Conservation (phyloP, 2,888 invertebrate genomes). For the Blastobasis adustella region DNA sequence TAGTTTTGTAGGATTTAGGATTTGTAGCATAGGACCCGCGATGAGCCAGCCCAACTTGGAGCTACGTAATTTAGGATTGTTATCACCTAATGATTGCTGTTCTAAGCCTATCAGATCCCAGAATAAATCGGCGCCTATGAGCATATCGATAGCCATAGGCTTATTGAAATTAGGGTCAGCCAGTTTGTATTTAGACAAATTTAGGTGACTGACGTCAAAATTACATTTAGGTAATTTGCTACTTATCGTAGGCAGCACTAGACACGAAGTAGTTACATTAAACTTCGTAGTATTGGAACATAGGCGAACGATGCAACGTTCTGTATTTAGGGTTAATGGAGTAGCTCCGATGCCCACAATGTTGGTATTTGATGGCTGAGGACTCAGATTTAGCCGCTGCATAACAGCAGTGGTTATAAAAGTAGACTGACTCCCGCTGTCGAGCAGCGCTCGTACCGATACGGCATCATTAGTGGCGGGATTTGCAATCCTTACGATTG, state of each 20-base stretch:
- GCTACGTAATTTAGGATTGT: neutral
- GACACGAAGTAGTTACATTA: neutral
- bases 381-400: neutral
- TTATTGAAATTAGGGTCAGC: neutral
- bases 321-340: neutral
- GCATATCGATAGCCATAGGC: neutral
- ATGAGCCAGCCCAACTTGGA: neutral
- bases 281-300: neutral
- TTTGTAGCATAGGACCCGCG: neutral
- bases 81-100: neutral
- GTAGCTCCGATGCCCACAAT: neutral
- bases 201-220: too few species aligned
- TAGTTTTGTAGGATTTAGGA: too few species aligned
- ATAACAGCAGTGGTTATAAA: neutral
- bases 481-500: neutral
- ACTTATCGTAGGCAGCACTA: neutral
- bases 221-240: too few species aligned
- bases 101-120: neutral
- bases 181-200: neutral
- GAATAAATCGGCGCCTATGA: neutral
- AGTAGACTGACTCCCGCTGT: neutral
- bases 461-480: neutral
- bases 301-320: neutral
- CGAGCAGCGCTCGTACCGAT: neutral
- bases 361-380: conserved; percentile 2